Evolutionary conservation across 2,888 invertebrate genomes (phyloP), one percentile per base, ranked within the genome.

Genomic region (Hirtodrosophila cameraria): DNA sequence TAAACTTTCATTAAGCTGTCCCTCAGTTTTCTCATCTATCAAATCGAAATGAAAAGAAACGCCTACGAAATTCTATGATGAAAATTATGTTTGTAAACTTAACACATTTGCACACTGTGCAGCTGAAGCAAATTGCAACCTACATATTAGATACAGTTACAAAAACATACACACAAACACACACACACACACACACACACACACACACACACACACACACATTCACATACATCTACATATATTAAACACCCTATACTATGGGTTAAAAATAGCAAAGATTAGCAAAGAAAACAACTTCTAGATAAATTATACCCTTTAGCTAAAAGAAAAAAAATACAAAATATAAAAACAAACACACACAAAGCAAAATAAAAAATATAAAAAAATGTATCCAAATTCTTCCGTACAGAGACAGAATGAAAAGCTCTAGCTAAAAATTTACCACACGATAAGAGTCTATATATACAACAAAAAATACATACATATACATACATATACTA

Each of bases 341-440:
- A n/a, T 35, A 23, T 35, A 23, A 23, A 50, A 28, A 59, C 12
- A 16, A 36, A 12, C 12, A 11, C 15, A 33, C n/a, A 35, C n/a
- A 23, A 9, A 31, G 1, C 28, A 42, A 57, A 13, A 54, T 15
- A 23, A 42, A 41, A 30, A 33, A 45, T 36, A 15, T 50, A 30
- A 35, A 52, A 38, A 78, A 79, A 69, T 77, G 71, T 86, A 81
- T 83, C 86, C 84, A 86, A 81, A 83, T 83, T 86, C 86, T 86
- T 81, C 84, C 86, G 81, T 80, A 73, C 30, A n/a, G n/a, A n/a
- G 57, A 62, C 50, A 60, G 66, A 80, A 64, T 27, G 57, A 77
- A 70, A 72, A 62, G 64, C 68, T 69, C 64, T 78, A 81, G 86
- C 61, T 67, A 76, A 79, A 75, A 68, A 84, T 74, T 64, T 78